Percentiles rank a stretch among this genome's conserved stretches.
Evolutionary conservation across 2,113 vertebrate species (phyloP).

Genomic region (Upupa epops): DNA sequence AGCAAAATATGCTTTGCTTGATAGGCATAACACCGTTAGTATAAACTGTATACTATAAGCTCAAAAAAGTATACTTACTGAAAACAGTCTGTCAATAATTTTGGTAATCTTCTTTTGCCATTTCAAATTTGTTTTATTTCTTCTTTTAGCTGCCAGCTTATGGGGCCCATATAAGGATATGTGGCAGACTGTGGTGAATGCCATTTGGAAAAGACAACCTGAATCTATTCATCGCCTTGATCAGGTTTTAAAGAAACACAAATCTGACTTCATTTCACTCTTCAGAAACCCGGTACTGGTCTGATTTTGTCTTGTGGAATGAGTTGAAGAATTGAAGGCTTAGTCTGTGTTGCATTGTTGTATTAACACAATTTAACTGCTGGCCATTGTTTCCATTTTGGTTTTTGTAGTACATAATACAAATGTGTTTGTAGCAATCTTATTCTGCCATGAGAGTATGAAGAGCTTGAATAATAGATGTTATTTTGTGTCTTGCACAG

Average conservation of each 20-base stretch:
- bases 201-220: conserved; percentile 87
- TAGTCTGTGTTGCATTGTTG: not conserved
- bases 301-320: not conserved
- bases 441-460: not conserved
- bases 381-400: not conserved
- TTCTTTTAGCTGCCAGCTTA: conserved; percentile 87
- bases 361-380: not conserved
- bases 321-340: not conserved
- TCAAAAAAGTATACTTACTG: not conserved
- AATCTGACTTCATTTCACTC: conserved; percentile 91
- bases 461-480: not conserved
- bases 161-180: conserved; percentile 97
- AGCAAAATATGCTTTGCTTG: not conserved
- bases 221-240: conserved; percentile 92
- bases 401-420: not conserved
- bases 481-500: not conserved
- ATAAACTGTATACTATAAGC: not conserved
- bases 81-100: not conserved
- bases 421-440: not conserved
- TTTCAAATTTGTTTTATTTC: conserved; percentile 19
- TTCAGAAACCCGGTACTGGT: conserved; percentile 93
- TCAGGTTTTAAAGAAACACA: conserved; percentile 94
- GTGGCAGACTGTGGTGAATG: conserved; percentile 90
- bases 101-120: not conserved
- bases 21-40: not conserved